Percentiles rank a stretch among this genome's conserved stretches.
These are phyloP conservation scores for Ciconia stormi DNA, from an alignment of 2,113 vertebrate genomes.

Conservation along the genomic window DNA sequence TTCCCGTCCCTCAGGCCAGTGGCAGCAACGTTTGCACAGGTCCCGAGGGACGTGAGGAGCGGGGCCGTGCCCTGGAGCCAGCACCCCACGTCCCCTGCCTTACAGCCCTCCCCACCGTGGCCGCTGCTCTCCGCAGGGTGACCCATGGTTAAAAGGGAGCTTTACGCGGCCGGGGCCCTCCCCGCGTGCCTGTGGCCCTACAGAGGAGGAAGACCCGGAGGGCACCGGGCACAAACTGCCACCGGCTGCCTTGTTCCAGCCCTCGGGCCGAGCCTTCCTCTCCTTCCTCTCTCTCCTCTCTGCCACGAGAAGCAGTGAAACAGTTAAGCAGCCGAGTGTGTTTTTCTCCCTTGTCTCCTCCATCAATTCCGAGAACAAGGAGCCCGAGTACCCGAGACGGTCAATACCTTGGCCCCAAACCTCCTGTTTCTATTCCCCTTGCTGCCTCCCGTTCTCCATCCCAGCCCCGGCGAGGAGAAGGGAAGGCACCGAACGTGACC, in stretches of 20 bases:
- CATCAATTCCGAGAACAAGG: background rate
- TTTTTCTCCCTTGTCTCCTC: background rate
- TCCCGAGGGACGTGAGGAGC: accelerated
- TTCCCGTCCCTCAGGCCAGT: accelerated
- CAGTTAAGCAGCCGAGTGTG: background rate
- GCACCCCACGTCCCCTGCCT: accelerated
- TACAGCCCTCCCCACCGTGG: accelerated
- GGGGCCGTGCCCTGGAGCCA: accelerated
- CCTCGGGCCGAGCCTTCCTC: background rate
- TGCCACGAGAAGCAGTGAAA: background rate
- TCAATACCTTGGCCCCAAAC: background rate
- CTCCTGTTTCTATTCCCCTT: accelerated
- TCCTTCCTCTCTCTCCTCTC: background rate
- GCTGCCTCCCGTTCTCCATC: background rate
- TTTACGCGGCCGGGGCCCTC: accelerated
- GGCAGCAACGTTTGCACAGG: accelerated
- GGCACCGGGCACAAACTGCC: background rate
- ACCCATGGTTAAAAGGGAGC: accelerated
- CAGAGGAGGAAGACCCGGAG: too few relatives aligned
- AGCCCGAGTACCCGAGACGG: background rate
- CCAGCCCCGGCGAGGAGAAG: accelerated
- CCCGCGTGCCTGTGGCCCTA: accelerated
- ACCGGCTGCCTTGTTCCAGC: accelerated
- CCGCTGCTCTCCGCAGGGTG: accelerated
- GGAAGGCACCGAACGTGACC: accelerated